Evolutionary conservation across 2,113 vertebrate genomes (phyloP).

Genomic region (Pterocles gutturalis): DNA sequence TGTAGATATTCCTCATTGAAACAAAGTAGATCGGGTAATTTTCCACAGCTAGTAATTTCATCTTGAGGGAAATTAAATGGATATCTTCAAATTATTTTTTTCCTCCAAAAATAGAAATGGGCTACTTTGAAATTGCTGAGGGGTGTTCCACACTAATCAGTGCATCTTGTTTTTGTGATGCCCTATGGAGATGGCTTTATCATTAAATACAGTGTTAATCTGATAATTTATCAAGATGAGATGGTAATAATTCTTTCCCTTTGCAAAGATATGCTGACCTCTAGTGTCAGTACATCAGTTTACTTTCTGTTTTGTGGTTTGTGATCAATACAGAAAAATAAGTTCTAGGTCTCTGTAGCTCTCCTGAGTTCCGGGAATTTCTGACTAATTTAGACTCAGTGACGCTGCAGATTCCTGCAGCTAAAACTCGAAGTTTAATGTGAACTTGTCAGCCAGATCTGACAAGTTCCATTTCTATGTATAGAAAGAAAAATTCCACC

Average conservation of each 20-base stretch:
- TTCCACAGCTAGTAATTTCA: background rate
- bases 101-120: background rate
- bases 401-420: background rate
- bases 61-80: background rate
- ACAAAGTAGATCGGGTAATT: background rate
- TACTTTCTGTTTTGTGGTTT: conserved; percentile 11
- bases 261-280: conserved; percentile 49
- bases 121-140: background rate
- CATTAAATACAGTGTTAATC: background rate
- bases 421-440: background rate
- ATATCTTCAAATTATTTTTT: background rate
- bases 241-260: conserved; percentile 2
- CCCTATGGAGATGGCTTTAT: background rate
- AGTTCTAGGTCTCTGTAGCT: background rate
- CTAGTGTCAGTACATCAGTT: conserved; percentile 13
- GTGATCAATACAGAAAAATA: conserved; percentile 43
- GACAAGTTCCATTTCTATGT: background rate
- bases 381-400: conserved; percentile 13
- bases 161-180: background rate
- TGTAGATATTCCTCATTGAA: background rate
- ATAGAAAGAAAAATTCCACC: conserved; percentile 25
- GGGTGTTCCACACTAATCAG: background rate
- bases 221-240: background rate
- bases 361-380: conserved; percentile 19
- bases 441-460: conserved; percentile 28